Conservation (phyloP, 1,140 invertebrate genomes). For the Rhopalosiphum maidis region DNA sequence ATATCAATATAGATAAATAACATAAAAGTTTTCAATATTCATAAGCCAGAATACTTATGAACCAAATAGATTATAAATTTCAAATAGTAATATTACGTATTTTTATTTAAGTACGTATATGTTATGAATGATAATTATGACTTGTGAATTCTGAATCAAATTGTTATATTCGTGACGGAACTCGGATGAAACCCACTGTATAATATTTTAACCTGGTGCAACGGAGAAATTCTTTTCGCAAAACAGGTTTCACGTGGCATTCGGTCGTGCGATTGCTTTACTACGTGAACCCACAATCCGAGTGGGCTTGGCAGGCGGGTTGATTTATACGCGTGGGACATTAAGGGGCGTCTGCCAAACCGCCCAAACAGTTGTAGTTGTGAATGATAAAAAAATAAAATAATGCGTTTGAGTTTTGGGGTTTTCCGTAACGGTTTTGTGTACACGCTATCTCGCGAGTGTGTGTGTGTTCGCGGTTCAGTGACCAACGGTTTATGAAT, state of each 20-base stretch:
- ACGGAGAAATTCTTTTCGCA: not conserved
- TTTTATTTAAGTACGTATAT: too few species aligned
- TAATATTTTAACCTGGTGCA: not conserved
- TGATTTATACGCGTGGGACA: constrained; percentile 31
- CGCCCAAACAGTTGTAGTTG: not conserved
- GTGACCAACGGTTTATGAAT: constrained; percentile 40
- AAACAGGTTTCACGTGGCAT: not conserved
- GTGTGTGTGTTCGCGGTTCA: constrained; percentile 6
- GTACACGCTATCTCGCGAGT: not conserved
- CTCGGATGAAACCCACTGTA: too few species aligned
- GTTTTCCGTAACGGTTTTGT: not conserved
- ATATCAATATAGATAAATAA: too few species aligned
- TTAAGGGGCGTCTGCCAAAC: not conserved
- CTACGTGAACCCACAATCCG: not conserved
- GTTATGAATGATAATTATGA: too few species aligned
- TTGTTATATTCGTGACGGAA: too few species aligned
- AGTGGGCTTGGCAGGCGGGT: not conserved
- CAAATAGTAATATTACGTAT: too few species aligned
- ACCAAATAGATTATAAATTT: too few species aligned
- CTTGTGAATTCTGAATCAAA: too few species aligned
- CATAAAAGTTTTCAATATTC: too few species aligned
- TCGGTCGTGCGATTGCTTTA: not conserved
- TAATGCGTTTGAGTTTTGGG: not conserved
- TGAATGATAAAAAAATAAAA: not conserved
- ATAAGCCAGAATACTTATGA: too few species aligned